Evolutionary conservation across 1,140 invertebrate species (phyloP), one percentile per base, ranked within the genome.

Genomic region (Gryon sp.): DNA sequence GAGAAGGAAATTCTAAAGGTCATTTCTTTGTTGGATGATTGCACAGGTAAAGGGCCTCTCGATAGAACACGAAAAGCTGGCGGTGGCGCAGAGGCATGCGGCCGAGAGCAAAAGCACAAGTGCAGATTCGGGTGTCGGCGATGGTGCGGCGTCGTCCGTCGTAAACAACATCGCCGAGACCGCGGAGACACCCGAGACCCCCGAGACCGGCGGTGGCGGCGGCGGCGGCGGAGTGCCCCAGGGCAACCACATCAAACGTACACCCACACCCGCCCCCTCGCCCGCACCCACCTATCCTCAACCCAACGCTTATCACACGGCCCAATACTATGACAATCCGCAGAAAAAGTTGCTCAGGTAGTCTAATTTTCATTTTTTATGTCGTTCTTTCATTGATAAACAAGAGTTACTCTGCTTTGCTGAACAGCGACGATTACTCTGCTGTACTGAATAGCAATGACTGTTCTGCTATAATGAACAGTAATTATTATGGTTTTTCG

Each of bases 31-130:
- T 65, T 52, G 45, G 15, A n/a, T 60, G 65, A 72, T 53, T 73
- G 41, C 53, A 26, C 60, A 94, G 93, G 93, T 95, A 34, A 95
- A 95, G 86, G 94, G 94, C 55, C 84, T 95, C 79, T 94, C 93
- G 82, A 93, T 94, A 78, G 93, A 94, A 84, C 93, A 94, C 80
- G 93, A 93, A 74, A 93, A 93, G 79, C 80, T 94, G 82, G 92
- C 93, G 19, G 92, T 92, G 34, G 91, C 92, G 43, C 92, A 93
- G 80, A 92, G 91, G 68, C 91, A 93, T 59, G 84, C 82, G 11
- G 83, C 83, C 7, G 86, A 87, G 55, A 88, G 85, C 73, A 88
- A 85, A 76, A 86, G 84, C 65, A 83, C 82, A 40, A 82, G 83
- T 45, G 74, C 77, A 45, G 82, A 50, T 9, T 9, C 59, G 41